Evolutionary conservation across 2,113 vertebrate species (phyloP).

Genomic region (Toxotes jaculatrix): DNA sequence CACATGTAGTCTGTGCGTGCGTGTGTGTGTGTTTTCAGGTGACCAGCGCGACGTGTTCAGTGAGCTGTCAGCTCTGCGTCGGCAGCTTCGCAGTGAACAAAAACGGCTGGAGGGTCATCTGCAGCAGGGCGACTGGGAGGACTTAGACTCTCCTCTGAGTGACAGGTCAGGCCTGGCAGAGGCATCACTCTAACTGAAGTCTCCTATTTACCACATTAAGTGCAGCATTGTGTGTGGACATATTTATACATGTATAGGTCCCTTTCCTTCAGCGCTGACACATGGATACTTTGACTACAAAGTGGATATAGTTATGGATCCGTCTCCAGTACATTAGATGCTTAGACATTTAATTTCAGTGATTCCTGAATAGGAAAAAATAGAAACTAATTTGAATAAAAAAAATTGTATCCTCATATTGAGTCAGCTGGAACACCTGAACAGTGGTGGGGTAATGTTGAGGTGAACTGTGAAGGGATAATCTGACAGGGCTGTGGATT

Average conservation of each 20-base stretch:
- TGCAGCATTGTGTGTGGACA: background rate
- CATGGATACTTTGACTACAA: background rate
- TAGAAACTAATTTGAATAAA: background rate
- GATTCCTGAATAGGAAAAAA: background rate
- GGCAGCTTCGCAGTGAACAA: conserved; percentile 89
- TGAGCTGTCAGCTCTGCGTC: conserved; percentile 90
- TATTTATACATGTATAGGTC: background rate
- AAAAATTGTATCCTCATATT: too few species aligned
- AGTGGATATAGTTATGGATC: background rate
- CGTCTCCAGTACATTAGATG: background rate
- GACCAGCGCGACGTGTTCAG: conserved; percentile 87
- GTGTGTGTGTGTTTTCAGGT: conserved; percentile 76
- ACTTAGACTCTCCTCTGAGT: conserved; percentile 66
- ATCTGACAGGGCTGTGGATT: too few species aligned
- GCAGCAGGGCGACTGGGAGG: conserved; percentile 83
- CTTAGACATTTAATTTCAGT: background rate
- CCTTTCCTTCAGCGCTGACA: background rate
- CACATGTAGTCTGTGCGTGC: background rate
- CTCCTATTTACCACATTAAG: background rate
- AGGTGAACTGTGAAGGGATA: too few species aligned
- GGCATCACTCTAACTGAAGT: background rate
- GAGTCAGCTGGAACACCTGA: too few species aligned
- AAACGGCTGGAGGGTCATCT: conserved; percentile 87
- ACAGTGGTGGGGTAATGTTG: too few species aligned
- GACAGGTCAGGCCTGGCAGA: conserved; percentile 75